Evolutionary conservation across 2,888 invertebrate genomes (phyloP).

Genomic region (Andricus curvator): DNA sequence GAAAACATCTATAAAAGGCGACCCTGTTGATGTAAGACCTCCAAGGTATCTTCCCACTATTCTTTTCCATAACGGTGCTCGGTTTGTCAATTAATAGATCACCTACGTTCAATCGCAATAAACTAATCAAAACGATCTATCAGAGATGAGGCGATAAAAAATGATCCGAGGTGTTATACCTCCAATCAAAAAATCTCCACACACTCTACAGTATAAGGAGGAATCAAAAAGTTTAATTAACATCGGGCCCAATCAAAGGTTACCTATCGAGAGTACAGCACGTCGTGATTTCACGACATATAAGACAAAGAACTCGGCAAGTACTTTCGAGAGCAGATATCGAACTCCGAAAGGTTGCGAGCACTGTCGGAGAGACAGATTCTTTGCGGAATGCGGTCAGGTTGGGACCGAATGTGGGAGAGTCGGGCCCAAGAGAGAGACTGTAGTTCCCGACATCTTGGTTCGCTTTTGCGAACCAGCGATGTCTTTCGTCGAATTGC

Average conservation of each 20-base stretch:
- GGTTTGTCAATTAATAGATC: background rate
- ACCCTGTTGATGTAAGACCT: background rate
- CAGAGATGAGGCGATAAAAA: slow-evolving; percentile 25
- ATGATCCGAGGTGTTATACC: slow-evolving; percentile 5
- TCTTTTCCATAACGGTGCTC: background rate
- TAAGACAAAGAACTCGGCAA: slow-evolving; percentile 13
- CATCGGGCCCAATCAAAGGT: slow-evolving; percentile 39
- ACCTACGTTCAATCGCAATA: background rate
- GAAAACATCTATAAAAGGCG: background rate
- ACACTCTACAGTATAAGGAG: background rate
- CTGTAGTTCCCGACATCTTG: slow-evolving; percentile 23
- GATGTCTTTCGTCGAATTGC: slow-evolving; percentile 13
- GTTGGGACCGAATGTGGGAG: slow-evolving; percentile 62
- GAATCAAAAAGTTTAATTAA: slow-evolving; percentile 9
- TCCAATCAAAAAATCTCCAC: background rate
- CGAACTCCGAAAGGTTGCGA: slow-evolving; percentile 35
- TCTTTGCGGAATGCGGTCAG: slow-evolving; percentile 70
- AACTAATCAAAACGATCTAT: slow-evolving; percentile 12
- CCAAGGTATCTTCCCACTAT: background rate
- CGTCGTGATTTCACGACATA: slow-evolving; percentile 33
- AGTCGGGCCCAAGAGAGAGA: slow-evolving; percentile 50
- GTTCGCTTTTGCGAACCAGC: slow-evolving; percentile 15
- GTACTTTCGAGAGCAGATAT: slow-evolving; percentile 15
- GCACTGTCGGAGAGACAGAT: slow-evolving; percentile 61
- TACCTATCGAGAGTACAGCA: slow-evolving; percentile 29